These are phyloP conservation scores for Peromyscus polionotus DNA, from an alignment of 2,113 vertebrate species.

Conservation along the genomic window DNA sequence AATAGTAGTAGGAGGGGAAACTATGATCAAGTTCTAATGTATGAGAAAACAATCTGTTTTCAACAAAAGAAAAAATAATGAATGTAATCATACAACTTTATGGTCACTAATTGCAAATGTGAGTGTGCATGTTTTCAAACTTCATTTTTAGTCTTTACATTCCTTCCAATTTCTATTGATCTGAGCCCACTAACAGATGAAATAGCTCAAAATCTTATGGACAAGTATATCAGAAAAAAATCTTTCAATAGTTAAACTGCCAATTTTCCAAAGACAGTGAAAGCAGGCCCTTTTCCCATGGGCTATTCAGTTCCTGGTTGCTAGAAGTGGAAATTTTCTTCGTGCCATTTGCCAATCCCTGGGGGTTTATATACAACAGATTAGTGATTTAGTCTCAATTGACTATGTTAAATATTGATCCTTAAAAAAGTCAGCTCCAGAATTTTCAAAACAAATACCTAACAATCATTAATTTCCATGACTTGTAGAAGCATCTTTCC, in stretches of 20 bases:
- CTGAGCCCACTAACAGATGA: neutral
- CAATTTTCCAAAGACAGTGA: slow-evolving; percentile 24
- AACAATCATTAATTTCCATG: neutral
- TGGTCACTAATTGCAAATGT: neutral
- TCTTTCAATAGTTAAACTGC: slow-evolving; percentile 1
- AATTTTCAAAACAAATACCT: slow-evolving; percentile 18
- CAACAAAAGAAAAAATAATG: neutral
- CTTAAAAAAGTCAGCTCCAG: slow-evolving; percentile 27
- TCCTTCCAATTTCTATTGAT: neutral
- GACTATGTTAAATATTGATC: slow-evolving; percentile 48
- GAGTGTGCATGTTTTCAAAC: neutral
- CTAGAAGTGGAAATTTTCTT: neutral
- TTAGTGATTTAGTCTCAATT: neutral
- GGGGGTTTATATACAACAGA: neutral
- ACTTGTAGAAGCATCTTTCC: neutral
- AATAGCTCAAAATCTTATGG: neutral
- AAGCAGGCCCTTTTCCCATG: neutral
- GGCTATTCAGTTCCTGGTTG: neutral
- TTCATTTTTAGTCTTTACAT: neutral
- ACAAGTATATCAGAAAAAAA: slow-evolving; percentile 15
- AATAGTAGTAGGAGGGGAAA: neutral
- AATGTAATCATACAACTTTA: neutral
- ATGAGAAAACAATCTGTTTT: neutral
- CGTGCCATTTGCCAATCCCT: neutral
- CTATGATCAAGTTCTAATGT: neutral